Conservation (phyloP, 2,888 invertebrate species). For the Ypsolopha scabrella region DNA sequence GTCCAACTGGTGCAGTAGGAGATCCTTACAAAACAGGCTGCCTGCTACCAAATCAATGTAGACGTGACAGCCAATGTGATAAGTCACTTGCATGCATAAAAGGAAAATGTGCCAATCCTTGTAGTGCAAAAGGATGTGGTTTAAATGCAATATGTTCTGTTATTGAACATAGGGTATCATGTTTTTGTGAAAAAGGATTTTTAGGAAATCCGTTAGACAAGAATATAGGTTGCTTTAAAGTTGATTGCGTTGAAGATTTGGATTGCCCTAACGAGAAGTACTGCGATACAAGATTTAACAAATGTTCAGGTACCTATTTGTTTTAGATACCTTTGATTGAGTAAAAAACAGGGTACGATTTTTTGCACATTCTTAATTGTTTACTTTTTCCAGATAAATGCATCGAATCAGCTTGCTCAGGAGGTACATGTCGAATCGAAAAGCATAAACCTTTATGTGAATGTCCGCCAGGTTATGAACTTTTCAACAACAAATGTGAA, state of each 20-base stretch:
- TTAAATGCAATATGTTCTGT: slow-evolving; percentile 82
- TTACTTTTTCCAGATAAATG: slow-evolving; percentile 78
- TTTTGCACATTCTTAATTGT: slow-evolving; percentile 1
- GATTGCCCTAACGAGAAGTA: slow-evolving; percentile 82
- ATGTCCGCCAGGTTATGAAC: slow-evolving; percentile 80
- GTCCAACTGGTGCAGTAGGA: slow-evolving; percentile 84
- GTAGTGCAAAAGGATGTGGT: slow-evolving; percentile 79
- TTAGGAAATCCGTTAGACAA: slow-evolving; percentile 84
- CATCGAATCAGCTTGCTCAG: slow-evolving; percentile 80
- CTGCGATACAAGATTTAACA: slow-evolving; percentile 81
- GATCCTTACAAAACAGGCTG: slow-evolving; percentile 78
- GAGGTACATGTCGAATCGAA: slow-evolving; percentile 81
- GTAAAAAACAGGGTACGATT: too few relatives aligned
- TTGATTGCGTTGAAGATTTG: slow-evolving; percentile 83
- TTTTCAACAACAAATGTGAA: slow-evolving; percentile 75
- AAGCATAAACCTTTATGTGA: slow-evolving; percentile 80
- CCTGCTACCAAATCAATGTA: slow-evolving; percentile 80
- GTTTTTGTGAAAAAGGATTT: slow-evolving; percentile 84
- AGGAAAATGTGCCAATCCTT: slow-evolving; percentile 86
- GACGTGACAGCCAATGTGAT: slow-evolving; percentile 79
- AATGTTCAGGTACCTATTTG: slow-evolving; percentile 73
- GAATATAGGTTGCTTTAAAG: slow-evolving; percentile 87
- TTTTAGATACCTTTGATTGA: too few relatives aligned
- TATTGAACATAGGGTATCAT: slow-evolving; percentile 77
- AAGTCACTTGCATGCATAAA: slow-evolving; percentile 80